Conservation (phyloP, 2,797 vertebrate genomes). For the Bovichtus variegatus region DNA sequence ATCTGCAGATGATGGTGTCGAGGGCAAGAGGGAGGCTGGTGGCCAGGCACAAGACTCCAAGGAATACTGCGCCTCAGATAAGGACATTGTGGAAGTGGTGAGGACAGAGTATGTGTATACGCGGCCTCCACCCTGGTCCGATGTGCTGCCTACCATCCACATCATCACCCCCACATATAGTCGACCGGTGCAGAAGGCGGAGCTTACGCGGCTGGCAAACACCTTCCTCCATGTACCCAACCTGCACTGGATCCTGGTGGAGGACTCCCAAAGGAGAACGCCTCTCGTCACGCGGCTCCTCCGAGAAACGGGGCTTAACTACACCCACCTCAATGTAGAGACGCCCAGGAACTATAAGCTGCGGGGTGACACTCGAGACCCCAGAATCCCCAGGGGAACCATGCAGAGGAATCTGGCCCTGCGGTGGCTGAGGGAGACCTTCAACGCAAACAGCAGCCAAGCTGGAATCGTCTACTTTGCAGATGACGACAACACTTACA, state of each 20-base stretch:
- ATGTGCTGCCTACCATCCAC: slow-evolving; percentile 96
- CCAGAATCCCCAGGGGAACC: slow-evolving; percentile 95
- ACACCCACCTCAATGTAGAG: slow-evolving; percentile 98
- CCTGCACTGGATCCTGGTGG: slow-evolving; percentile 98
- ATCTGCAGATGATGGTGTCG: slow-evolving; percentile 92
- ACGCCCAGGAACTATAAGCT: slow-evolving; percentile 97
- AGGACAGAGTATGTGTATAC: slow-evolving; percentile 98
- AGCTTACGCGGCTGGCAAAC: slow-evolving; percentile 95
- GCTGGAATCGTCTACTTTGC: slow-evolving; percentile 95
- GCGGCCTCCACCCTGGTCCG: slow-evolving; percentile 95
- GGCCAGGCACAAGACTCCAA: slow-evolving; percentile 91
- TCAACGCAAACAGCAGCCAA: slow-evolving; percentile 92
- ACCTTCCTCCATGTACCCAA: slow-evolving; percentile 96
- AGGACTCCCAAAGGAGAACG: slow-evolving; percentile 93
- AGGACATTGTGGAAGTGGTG: slow-evolving; percentile 98
- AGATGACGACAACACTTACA: slow-evolving; percentile 97
- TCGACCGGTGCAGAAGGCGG: slow-evolving; percentile 96
- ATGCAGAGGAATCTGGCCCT: slow-evolving; percentile 98
- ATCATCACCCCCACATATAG: slow-evolving; percentile 98
- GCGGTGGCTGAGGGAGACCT: slow-evolving; percentile 96
- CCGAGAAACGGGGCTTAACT: slow-evolving; percentile 95
- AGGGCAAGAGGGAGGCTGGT: slow-evolving; percentile 87
- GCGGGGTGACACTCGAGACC: slow-evolving; percentile 93
- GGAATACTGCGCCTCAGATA: slow-evolving; percentile 96
- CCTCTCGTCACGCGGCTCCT: slow-evolving; percentile 92